Evolutionary conservation across 2,113 vertebrate species (phyloP).

Genomic region (Aldabrachelys gigantea): DNA sequence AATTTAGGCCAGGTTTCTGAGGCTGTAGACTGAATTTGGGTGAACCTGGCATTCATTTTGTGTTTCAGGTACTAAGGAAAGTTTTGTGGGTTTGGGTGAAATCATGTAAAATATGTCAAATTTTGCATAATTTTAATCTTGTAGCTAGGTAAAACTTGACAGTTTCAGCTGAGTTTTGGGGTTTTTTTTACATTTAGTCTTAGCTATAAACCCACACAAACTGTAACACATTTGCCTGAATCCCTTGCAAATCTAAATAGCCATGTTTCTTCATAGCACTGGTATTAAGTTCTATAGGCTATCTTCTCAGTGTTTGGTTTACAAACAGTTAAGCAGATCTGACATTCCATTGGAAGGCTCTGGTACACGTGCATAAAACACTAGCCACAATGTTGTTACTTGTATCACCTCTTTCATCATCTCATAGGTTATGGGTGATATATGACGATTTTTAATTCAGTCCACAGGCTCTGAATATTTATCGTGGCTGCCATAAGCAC

Average conservation of each 20-base stretch:
- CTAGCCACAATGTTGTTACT: not conserved
- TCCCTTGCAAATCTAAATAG: not conserved
- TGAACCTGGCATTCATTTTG: not conserved
- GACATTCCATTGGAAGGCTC: not conserved
- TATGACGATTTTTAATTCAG: not conserved
- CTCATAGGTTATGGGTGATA: not conserved
- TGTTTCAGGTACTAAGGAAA: not conserved
- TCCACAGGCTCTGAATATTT: not conserved
- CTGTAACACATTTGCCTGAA: not conserved
- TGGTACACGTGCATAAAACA: not conserved
- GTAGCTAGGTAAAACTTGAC: not conserved
- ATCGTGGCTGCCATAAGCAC: not conserved
- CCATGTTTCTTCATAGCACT: fast-evolving
- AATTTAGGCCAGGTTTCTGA: not conserved
- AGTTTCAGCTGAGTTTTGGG: not conserved
- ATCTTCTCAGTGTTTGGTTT: not conserved
- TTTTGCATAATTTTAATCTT: not conserved
- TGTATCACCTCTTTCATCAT: not conserved
- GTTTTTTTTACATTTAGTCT: not conserved
- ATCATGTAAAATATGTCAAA: not conserved
- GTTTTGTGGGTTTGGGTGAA: not conserved
- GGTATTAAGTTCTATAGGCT: not conserved
- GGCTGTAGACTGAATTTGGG: not conserved
- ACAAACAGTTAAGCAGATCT: not conserved
- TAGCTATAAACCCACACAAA: not conserved